Evolutionary conservation across 1,140 invertebrate genomes (phyloP), one percentile per base, ranked within the genome.

Genomic region (Triops longicaudatus): DNA sequence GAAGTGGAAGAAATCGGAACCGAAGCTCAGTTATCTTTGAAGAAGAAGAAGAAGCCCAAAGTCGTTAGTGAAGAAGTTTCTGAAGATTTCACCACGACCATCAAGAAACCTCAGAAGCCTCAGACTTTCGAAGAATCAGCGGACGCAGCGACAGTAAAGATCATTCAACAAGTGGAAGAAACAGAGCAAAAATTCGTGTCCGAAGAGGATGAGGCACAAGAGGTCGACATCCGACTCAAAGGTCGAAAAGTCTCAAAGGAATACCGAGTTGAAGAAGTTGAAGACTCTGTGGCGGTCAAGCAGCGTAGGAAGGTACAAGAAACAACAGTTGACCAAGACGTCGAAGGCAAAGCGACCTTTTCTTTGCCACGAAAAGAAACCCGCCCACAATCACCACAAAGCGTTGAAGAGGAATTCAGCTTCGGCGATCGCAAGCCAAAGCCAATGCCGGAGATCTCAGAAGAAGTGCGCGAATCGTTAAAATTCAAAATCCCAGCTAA

Each of bases 171-270:
- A 41, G 5, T 72, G 0, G 82, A 74, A 42, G 79, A 85, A 80
- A 83, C 82, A 37, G 81, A 91, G 79, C 88, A 88, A 44, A 91
- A 92, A 85, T 85, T 90, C 42, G 88, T 89, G 1, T 90, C 91
- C 83, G 87, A 88, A 1, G 90, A 92, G 85, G 89, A 87, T 80
- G 91, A 92, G 2, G 92, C 89, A 22, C 44, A 78, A 28, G 72
- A 37, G 26, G 42, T 76, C 22, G 42, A 26, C 17, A 26, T 27
- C 10, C 71, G 31, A n/a, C n/a, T 63, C 26, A 26, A 26, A 74
- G 71, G 44, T n/a, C 27, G 43, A 44, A 77, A 44, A 44, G 75
- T 44, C 28, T 79, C 77, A 0, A 78, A 81, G 26, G 73, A 78
- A 26, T 78, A 76, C 14, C 73, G 80, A 7, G 73, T 76, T n/a